Conservation (phyloP, 1,140 invertebrate genomes). For the Ostrea edulis region DNA sequence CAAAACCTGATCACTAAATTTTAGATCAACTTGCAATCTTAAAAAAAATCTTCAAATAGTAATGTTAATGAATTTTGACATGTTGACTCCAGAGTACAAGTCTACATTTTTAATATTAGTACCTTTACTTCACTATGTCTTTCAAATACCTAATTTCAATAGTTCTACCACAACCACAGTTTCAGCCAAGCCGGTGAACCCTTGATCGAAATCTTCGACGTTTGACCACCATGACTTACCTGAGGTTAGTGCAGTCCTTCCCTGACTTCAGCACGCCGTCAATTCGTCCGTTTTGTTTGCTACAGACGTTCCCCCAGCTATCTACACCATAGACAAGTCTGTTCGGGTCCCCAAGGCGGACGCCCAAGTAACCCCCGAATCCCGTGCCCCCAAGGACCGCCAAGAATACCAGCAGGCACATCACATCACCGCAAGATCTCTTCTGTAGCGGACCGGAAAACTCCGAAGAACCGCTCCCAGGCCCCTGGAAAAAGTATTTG, state of each 20-base stretch:
- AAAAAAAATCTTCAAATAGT: no score
- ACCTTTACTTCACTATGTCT: no score
- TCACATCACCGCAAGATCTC: neutral
- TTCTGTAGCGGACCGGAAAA: constrained; percentile 4
- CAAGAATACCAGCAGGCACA: constrained; percentile 29
- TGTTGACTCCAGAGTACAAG: no score
- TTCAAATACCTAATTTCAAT: no score
- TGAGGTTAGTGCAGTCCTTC: constrained; percentile 79
- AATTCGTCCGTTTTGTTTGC: constrained; percentile 78
- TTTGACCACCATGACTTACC: constrained; percentile 74
- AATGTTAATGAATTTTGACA: no score
- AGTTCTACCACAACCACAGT: no score
- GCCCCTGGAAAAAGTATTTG: constrained; percentile 27
- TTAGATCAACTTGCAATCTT: no score
- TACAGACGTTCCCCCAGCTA: constrained; percentile 86
- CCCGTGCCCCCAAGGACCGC: constrained; percentile 42
- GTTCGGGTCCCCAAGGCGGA: constrained; percentile 81
- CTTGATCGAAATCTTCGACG: no score
- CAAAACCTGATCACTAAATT: no score
- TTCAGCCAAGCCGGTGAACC: no score
- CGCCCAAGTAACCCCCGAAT: constrained; percentile 69
- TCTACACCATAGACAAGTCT: constrained; percentile 85
- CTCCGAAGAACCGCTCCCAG: neutral
- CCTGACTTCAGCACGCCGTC: constrained; percentile 78
- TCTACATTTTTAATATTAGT: no score